Evolutionary conservation across 2,113 vertebrate genomes (phyloP), one percentile per base, ranked within the genome.

Genomic region (Sinosuthora webbiana): DNA sequence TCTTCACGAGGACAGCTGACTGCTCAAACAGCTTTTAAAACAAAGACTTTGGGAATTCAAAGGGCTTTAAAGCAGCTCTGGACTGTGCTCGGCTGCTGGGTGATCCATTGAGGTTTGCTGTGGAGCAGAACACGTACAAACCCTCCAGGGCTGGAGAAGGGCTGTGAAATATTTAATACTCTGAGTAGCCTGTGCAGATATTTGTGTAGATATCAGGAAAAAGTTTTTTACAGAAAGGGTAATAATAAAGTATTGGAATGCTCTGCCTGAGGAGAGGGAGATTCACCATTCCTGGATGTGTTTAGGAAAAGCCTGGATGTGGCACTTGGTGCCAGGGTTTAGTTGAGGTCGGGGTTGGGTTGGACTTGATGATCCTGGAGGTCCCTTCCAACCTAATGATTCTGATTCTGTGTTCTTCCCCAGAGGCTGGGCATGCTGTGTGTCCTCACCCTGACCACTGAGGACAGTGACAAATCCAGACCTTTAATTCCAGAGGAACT

Each of bases 91-190:
- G 76, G 81, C 87, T 92, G 93, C 82, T 55, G 47, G 87, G 18
- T 20, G 76, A 77, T 31, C 84, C 89, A 21, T 55, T 53, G 62
- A 44, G 78, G 33, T n/a, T 94, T 86, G 89, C 80, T 94, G 93
- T 90, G 94, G 92, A 94, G 88, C 90, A 50, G 55, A 49, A 74
- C 45, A 25, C 0, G 6, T 79, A 71, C 91, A 87, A 69, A 88
- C 33, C 47, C 96, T 89, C 83, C 84, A 6, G 33, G 56, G 21
- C 13, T 71, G 65, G 57, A 89, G 94, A 41, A 76, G 41, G 91
- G 95, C 95, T 97, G 95, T 97, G 97, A 96, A 73, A 63, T 80
- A 86, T 53, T 90, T 21, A 69, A 53, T 57, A 21, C 37, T 75
- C 71, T 44, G 52, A 90, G 94, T 56, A 71, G 75, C 82, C 96